Evolutionary conservation across 1,140 invertebrate genomes (phyloP), one percentile per base, ranked within the genome.

Genomic region (Drosophila mojavensis): DNA sequence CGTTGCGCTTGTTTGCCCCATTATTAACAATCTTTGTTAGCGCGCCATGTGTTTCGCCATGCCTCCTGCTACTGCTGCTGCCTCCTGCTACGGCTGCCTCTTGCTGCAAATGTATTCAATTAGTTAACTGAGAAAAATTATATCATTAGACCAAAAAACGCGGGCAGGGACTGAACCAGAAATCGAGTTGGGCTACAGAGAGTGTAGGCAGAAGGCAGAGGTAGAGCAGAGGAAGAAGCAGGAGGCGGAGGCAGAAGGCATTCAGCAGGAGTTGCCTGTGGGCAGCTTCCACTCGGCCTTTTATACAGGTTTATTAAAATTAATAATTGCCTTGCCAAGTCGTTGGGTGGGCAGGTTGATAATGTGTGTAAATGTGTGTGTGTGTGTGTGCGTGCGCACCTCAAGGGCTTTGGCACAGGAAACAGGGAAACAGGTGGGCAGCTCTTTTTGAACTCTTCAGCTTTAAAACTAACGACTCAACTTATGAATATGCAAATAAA

Each of bases 51-150:
- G 84, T 89, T 79, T 59, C 67, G 45, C 33, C 28, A 33, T 36
- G 62, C 48, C 30, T 13, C 56, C 54, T 55, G 10, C 62, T 17
- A 17, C 17, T 24, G 20, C 20, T 24, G 20, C n/a, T 17, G 54
- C 13, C 54, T 41, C 58, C 26, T 60, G 9, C 36, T 5, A 6
- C 28, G 2, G 28, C 48, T 17, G 17, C 17, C 17, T 17, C 17
- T 43, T 68, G 65, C 26, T 67, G 78, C 80, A 89, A 89, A 88
- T 89, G 84, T 88, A 89, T 89, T 89, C 85, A 89, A 89, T 89
- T 89, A 89, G 84, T 78, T 89, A 90, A 89, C 84, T 84, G 80
- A 90, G 84, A 89, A 89, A 89, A 89, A 89, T 90, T 89, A 89
- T 84, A 90, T 81, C 85, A 89, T 89, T 90, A 89, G 84, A 36